Conservation (phyloP, 1,140 invertebrate species). For the Hydropsyche tenuis region DNA sequence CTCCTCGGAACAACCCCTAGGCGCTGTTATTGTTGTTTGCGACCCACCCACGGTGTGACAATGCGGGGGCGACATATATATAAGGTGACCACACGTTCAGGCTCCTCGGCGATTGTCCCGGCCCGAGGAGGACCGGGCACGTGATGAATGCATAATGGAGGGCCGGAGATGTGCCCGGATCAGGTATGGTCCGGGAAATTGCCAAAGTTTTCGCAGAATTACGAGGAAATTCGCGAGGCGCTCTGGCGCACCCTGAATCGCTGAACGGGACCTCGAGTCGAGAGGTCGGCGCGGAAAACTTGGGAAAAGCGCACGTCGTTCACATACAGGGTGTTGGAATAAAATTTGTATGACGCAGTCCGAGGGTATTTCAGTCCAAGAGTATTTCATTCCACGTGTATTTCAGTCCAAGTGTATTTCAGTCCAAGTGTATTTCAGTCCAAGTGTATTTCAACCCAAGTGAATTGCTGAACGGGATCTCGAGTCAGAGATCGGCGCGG, state of each 20-base stretch:
- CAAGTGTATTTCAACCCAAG: no score
- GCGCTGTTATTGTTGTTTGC: not conserved
- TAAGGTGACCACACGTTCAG: not conserved
- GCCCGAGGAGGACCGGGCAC: not conserved
- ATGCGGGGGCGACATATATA: not conserved
- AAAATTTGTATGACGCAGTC: no score
- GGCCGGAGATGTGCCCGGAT: slow-evolving; percentile 5
- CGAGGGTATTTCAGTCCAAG: no score
- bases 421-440: no score
- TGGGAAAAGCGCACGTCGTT: no score
- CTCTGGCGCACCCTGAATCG: not conserved
- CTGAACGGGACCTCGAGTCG: not conserved
- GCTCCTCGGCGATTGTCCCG: no score
- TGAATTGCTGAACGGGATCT: not conserved
- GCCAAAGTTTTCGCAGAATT: slow-evolving; percentile 30
- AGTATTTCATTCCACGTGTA: no score
- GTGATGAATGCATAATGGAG: slow-evolving; percentile 40
- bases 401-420: no score
- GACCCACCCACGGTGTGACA: not conserved
- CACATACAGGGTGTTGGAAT: no score
- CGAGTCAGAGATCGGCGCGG: not conserved
- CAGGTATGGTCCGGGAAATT: slow-evolving; percentile 29
- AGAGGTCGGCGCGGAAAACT: not conserved
- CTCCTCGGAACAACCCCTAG: not conserved
- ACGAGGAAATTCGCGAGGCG: slow-evolving; percentile 17